Percentiles rank a stretch among this genome's conserved stretches.
These are phyloP conservation scores for Stenoptilia bipunctidactyla DNA, from an alignment of 2,888 invertebrate genomes.

Conservation along the genomic window DNA sequence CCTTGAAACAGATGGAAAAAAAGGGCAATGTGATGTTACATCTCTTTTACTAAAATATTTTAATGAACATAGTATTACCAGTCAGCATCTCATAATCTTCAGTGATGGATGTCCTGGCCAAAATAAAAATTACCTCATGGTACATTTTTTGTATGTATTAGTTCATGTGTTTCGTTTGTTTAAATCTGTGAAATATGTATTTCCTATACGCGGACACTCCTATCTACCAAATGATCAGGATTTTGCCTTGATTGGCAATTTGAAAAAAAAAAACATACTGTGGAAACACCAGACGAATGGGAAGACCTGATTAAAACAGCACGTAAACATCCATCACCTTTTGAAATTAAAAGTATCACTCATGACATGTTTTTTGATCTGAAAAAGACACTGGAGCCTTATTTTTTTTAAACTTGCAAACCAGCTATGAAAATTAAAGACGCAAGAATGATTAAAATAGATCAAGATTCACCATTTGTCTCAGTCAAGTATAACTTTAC, in stretches of 20 bases:
- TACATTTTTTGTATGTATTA: too few species aligned
- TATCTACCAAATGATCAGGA: too few species aligned
- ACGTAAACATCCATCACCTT: too few species aligned
- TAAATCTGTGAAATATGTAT: too few species aligned
- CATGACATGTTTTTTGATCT: conserved; percentile 9
- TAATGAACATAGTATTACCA: too few species aligned
- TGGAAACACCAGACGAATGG: background rate
- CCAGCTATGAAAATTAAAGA: conserved; percentile 9
- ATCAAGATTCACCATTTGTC: conserved; percentile 2
- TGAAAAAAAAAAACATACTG: conserved; percentile 1
- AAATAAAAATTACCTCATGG: too few species aligned
- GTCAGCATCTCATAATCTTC: too few species aligned
- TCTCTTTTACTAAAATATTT: conserved; percentile 6
- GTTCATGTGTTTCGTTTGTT: too few species aligned
- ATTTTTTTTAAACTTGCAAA: conserved; percentile 5
- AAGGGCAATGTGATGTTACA: conserved; percentile 11
- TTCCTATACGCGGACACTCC: too few species aligned
- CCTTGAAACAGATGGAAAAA: conserved; percentile 9
- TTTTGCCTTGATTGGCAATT: background rate
- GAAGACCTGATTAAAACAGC: background rate
- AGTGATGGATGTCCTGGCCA: too few species aligned
- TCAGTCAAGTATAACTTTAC: conserved; percentile 1
- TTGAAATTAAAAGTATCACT: too few species aligned
- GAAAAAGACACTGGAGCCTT: conserved; percentile 7
- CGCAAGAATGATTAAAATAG: conserved; percentile 9